phyloP scores from a whole-genome alignment of 2,888 invertebrate species.

The Drosophila ochracea region DNA sequence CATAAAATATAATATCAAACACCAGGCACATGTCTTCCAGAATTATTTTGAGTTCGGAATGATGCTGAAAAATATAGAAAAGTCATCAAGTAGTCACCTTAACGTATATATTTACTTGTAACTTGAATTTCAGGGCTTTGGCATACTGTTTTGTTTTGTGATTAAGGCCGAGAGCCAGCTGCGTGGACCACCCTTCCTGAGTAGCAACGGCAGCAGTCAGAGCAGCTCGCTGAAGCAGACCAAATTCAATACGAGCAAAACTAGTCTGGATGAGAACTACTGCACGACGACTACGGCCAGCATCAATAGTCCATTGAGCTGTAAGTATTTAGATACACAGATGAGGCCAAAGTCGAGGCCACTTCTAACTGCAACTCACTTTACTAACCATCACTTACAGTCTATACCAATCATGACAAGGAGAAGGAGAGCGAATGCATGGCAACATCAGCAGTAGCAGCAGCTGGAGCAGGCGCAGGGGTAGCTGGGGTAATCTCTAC shows the following conservation, averaged over 20 bases:
- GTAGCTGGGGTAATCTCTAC: slow-evolving; percentile 27
- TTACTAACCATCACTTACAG: slow-evolving; percentile 60
- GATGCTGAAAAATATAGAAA: not conserved
- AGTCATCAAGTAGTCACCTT: not conserved
- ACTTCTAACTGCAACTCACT: not conserved
- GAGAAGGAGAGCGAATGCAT: slow-evolving; percentile 84
- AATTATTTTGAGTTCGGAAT: not conserved
- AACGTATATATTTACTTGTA: not conserved
- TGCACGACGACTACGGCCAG: slow-evolving; percentile 83
- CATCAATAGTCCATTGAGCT: slow-evolving; percentile 84
- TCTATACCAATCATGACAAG: slow-evolving; percentile 84
- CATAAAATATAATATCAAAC: not conserved
- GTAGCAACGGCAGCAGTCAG: slow-evolving; percentile 69
- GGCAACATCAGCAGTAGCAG: slow-evolving; percentile 66
- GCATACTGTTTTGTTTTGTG: slow-evolving; percentile 84
- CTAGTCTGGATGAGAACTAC: slow-evolving; percentile 84
- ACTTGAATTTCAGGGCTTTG: slow-evolving; percentile 79
- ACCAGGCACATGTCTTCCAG: not conserved
- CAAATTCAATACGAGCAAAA: slow-evolving; percentile 82
- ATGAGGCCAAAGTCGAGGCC: not conserved
- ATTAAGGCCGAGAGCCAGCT: slow-evolving; percentile 84
- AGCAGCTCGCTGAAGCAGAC: slow-evolving; percentile 74
- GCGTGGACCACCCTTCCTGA: slow-evolving; percentile 70
- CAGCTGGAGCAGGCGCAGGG: slow-evolving; percentile 21
- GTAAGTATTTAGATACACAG: slow-evolving; percentile 75